phyloP scores from a whole-genome alignment of 2,113 vertebrate genomes.

The Phasianus colchicus region DNA sequence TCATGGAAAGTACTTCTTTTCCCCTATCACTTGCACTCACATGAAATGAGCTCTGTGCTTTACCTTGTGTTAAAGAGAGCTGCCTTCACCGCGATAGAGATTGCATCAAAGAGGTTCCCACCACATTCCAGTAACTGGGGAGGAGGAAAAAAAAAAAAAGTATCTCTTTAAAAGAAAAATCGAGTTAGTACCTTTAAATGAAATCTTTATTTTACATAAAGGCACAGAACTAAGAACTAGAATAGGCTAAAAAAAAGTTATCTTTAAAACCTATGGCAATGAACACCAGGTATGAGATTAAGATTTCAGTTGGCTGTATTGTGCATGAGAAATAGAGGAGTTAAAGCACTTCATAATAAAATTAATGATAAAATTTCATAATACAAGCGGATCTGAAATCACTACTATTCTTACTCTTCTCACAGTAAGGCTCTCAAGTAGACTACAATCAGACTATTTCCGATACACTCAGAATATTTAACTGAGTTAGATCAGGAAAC shows the following conservation, averaged over 20 bases:
- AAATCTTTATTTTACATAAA: neutral
- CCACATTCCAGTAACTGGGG: constrained; percentile 93
- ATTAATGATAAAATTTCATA: neutral
- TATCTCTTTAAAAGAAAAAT: constrained; percentile 4
- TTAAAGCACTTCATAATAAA: neutral
- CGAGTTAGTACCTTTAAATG: neutral
- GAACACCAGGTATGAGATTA: neutral
- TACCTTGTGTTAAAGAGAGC: constrained; percentile 98
- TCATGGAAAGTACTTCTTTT: neutral
- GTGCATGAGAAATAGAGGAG: neutral
- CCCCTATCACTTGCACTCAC: neutral
- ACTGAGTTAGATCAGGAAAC: neutral
- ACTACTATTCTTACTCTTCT: neutral
- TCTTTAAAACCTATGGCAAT: constrained; percentile 22
- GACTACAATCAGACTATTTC: neutral
- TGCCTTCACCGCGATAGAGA: constrained; percentile 95
- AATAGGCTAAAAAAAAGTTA: neutral
- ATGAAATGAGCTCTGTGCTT: constrained; percentile 30
- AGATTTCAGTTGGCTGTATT: neutral
- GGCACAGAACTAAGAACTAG: constrained; percentile 4
- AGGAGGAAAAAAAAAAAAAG: neutral
- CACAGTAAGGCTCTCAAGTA: neutral
- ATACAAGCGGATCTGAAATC: constrained; percentile 2
- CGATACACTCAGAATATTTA: neutral
- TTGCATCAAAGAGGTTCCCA: constrained; percentile 94